Evolutionary conservation across 1,140 invertebrate genomes (phyloP), one percentile per base, ranked within the genome.

Genomic region (Dinothrombium tinctorium): DNA sequence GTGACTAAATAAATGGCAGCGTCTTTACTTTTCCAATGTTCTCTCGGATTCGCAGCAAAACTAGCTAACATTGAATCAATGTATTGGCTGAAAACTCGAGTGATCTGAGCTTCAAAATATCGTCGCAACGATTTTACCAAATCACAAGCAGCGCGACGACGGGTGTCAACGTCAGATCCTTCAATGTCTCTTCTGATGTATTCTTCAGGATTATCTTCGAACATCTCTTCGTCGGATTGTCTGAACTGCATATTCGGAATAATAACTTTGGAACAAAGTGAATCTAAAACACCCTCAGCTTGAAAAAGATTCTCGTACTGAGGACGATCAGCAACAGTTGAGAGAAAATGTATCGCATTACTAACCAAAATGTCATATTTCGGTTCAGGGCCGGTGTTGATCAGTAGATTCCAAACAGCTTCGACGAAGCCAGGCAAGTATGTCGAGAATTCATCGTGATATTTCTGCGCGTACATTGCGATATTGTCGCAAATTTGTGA

Each of bases 161-260:
- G 64, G 0, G 92, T 98, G 55, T 95, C 87, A 24, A 92, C 74
- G 61, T 98, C 90, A n/a, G 86, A 90, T 4, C 90, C 90, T 64
- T 98, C 90, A 46, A 98, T 86, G 62, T 98, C 92, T 35, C 84
- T 66, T 28, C 87, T 63, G 43, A 95, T 92, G 54, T 95, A 98
- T 61, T 98, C 90, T 57, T 96, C 90, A 0, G 89, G 81, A 59
- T 94, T 95, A 54, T 95, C 86, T 59, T 92, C 82, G 62, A 95
- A 96, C 25, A 90, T 56, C 61, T 96, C 90, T 59, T 83, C 75
- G 63, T 98, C 92, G 1, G 78, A 77, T 40, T 73, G 80, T 69
- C 89, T 66, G 49, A 98, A 89, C 58, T 92, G 75, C 71, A 96
- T 86, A 58, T 96, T 98, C 0, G 90, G 89, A 47, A 96, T 86